Evolutionary conservation across 1,140 invertebrate species (phyloP), one percentile per base, ranked within the genome.

Genomic region (Calephelis nemesis): DNA sequence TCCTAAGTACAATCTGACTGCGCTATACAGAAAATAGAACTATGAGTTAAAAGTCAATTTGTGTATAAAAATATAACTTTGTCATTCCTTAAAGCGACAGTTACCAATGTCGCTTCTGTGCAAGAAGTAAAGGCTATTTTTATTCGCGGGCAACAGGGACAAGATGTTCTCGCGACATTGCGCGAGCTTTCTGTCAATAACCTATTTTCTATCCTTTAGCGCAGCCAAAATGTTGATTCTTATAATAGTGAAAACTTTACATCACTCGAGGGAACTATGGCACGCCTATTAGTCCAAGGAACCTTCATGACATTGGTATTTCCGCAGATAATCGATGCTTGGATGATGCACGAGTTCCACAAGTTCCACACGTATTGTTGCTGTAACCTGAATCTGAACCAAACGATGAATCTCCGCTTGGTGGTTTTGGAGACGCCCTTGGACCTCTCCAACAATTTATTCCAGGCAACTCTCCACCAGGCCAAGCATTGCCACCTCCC

Each of bases 371-470:
- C 5, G 93, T 94, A 70, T 93, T 93, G 81, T 94, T 93, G 82
- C 93, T 94, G 77, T 93, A 94, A 8, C 93, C 93, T 5, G 93
- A 93, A 75, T 94, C 93, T 0, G 92, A 93, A 0, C 92, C 92
- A 45, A 93, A 90, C 0, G 92, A 92, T 15, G 92, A 93, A 73
- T 93, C 91, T 70, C 93, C 89, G 68, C 91, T 85, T 13, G 91
- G 83, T 54, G 90, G 86, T 68, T 92, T 86, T 1, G 89, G 84
- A 49, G 89, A 88, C 13, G 88, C 82, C 52, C 89, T 74, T n/a
- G 88, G 88, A 71, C 82, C 84, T 85, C 85, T 87, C 91, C 89
- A 93, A 68, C 84, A 88, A 7, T 76, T 87, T 40, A 83, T 89
- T 5, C 80, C 87, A 19, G 88, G 89, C 68, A 90, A 68, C 68